Evolutionary conservation across 2,113 vertebrate species (phyloP).

Genomic region (Chionis minor): DNA sequence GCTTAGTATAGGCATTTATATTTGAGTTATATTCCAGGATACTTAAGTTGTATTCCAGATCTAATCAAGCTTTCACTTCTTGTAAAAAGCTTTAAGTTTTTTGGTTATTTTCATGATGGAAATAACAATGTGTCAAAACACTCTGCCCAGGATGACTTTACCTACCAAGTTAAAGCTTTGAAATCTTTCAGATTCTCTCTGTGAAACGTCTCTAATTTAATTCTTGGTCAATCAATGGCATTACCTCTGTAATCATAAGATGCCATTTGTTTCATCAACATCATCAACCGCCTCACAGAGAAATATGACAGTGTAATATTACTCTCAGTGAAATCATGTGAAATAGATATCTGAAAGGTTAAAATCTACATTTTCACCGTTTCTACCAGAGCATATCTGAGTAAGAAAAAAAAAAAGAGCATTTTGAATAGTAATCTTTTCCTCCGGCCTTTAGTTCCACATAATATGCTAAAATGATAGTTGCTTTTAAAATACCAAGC

Average conservation of each 20-base stretch:
- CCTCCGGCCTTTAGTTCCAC: conserved; percentile 39
- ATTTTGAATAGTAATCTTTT: conserved; percentile 41
- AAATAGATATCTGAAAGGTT: conserved; percentile 30
- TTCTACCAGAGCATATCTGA: background rate
- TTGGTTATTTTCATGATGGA: background rate
- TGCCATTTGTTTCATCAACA: conserved; percentile 1
- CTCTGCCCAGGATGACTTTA: background rate
- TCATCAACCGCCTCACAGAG: background rate
- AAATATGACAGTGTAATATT: background rate
- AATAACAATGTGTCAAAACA: background rate
- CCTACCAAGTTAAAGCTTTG: background rate
- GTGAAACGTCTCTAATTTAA: background rate
- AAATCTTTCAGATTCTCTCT: background rate
- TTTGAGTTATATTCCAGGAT: background rate
- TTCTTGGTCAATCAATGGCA: background rate
- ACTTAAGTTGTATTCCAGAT: background rate
- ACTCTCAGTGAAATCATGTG: background rate
- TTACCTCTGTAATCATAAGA: background rate
- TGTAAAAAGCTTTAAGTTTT: background rate
- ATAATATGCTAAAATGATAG: conserved; percentile 28
- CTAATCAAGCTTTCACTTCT: background rate
- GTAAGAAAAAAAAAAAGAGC: background rate
- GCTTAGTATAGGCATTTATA: background rate
- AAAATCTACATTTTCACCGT: conserved; percentile 44
- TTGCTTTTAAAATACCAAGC: conserved; percentile 37